These are phyloP conservation scores for Neoseiulus cucumeris DNA, from an alignment of 1,140 invertebrate species.

Conservation along the genomic window DNA sequence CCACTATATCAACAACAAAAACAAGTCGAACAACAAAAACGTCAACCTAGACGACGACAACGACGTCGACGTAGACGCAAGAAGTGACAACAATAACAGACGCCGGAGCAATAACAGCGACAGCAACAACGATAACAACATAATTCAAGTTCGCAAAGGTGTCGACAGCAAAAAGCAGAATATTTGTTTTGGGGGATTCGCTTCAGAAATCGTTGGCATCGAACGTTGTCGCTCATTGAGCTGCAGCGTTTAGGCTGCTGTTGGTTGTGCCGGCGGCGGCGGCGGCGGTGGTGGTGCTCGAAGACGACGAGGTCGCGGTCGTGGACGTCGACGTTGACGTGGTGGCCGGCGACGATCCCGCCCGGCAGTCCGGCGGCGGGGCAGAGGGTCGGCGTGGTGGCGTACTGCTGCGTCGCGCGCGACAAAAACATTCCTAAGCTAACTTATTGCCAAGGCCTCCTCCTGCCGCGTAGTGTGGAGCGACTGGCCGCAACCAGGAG, in stretches of 20 bases:
- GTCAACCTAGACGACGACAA: no score
- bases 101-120: neutral
- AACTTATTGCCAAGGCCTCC: neutral
- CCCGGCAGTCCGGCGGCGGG: neutral
- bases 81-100: neutral
- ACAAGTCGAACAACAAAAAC: no score
- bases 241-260: neutral
- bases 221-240: neutral
- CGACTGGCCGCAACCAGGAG: neutral
- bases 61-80: no score
- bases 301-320: neutral
- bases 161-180: no score
- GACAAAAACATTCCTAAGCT: no score
- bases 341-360: neutral
- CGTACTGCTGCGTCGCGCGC: no score
- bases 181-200: no score
- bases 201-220: neutral
- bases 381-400: neutral
- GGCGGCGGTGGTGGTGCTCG: neutral
- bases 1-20: neutral
- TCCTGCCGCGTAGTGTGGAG: constrained; percentile 10
- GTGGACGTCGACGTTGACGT: neutral
- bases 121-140: neutral
- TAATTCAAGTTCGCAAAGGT: neutral
- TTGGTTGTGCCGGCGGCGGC: neutral